Evolutionary conservation across 1,140 invertebrate species (phyloP).

Genomic region (Cylas formicarius): DNA sequence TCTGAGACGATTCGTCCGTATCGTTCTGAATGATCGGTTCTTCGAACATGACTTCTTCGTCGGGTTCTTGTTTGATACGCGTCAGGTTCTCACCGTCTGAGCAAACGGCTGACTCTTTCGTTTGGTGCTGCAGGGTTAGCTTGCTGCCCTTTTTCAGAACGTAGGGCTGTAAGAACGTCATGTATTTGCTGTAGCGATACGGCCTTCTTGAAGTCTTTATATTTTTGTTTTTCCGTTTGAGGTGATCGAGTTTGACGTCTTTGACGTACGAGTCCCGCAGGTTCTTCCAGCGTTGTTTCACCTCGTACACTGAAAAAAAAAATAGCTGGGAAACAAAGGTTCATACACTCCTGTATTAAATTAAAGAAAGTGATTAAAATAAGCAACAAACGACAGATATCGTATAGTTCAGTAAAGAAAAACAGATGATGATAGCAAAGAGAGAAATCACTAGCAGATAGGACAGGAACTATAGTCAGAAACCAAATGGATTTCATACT

Average conservation of each 20-base stretch:
- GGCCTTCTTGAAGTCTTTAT: conserved; percentile 3
- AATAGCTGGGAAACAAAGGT: no score
- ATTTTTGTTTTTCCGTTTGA: background rate
- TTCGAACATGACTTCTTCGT: background rate
- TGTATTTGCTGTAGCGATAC: conserved; percentile 10
- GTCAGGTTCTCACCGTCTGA: background rate
- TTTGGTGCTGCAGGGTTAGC: background rate
- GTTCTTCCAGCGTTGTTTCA: conserved; percentile 14
- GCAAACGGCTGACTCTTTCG: background rate
- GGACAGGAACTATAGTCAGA: no score
- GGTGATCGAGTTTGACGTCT: conserved; percentile 4
- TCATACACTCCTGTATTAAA: no score
- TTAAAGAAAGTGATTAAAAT: no score
- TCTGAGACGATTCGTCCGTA: background rate
- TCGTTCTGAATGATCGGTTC: background rate
- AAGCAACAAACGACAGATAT: no score
- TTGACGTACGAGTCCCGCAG: conserved; percentile 17
- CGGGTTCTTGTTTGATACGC: background rate
- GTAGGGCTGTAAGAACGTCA: conserved; percentile 6
- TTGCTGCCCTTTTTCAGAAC: conserved; percentile 4
- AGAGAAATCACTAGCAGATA: no score
- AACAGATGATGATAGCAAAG: no score
- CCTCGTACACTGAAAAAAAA: conserved; percentile 12
- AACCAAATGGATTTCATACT: no score
- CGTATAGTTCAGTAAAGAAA: no score